Conservation (phyloP, 2,797 vertebrate genomes). For the Leptoclinus maculatus region DNA sequence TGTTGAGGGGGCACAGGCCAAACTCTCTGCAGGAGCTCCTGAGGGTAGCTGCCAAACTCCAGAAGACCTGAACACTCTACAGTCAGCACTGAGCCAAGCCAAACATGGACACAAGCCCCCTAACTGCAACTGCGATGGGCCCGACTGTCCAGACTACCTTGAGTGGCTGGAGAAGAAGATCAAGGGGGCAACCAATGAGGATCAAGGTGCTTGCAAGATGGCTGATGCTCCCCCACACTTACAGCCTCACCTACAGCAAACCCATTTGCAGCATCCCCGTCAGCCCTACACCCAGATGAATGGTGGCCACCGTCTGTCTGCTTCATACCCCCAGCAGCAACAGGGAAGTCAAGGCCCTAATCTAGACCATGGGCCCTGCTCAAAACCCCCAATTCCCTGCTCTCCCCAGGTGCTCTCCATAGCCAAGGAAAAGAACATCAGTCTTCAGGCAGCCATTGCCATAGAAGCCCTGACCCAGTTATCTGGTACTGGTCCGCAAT, state of each 20-base stretch:
- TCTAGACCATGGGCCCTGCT: slow-evolving; percentile 64
- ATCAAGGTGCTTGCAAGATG: slow-evolving; percentile 77
- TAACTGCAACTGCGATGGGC: slow-evolving; percentile 97
- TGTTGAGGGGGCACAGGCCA: slow-evolving; percentile 57
- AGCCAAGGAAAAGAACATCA: slow-evolving; percentile 98
- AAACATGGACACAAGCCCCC: slow-evolving; percentile 95
- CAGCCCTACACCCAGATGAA: slow-evolving; percentile 71
- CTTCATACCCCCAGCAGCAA: slow-evolving; percentile 71
- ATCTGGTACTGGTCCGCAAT: slow-evolving; percentile 88
- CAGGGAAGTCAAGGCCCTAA: slow-evolving; percentile 58
- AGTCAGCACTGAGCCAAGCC: slow-evolving; percentile 91
- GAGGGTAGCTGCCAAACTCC: slow-evolving; percentile 68
- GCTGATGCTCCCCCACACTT: slow-evolving; percentile 68
- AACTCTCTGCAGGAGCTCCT: slow-evolving; percentile 61
- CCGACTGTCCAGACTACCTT: slow-evolving; percentile 97
- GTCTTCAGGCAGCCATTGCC: slow-evolving; percentile 97
- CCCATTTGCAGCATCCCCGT: slow-evolving; percentile 65
- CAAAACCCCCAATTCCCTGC: slow-evolving; percentile 88
- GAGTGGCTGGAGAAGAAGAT: slow-evolving; percentile 98
- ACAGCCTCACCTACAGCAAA: slow-evolving; percentile 64
- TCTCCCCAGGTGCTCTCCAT: slow-evolving; percentile 95
- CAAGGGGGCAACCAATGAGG: slow-evolving; percentile 83
- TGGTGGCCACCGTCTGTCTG: slow-evolving; percentile 61
- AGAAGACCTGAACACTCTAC: slow-evolving; percentile 91
- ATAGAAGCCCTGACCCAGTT: slow-evolving; percentile 97